Evolutionary conservation across 2,797 vertebrate species (phyloP).

Genomic region (Chiloscyllium punctatum): DNA sequence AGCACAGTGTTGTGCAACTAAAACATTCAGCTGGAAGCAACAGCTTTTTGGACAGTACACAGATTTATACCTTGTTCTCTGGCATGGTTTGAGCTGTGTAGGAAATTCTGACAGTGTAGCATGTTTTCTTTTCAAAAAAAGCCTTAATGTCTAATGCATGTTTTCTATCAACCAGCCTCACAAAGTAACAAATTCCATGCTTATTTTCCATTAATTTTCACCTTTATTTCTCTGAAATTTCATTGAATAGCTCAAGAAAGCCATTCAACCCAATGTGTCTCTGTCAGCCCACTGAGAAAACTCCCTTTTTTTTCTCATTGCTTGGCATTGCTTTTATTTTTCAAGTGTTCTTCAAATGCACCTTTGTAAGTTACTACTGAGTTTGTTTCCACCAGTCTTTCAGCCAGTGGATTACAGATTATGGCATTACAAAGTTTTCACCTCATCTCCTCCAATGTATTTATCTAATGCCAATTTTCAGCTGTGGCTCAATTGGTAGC

Average conservation of each 20-base stretch:
- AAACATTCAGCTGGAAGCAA: conserved; percentile 23
- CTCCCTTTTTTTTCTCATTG: not conserved
- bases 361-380: not conserved
- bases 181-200: not conserved
- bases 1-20: not conserved
- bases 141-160: not conserved
- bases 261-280: not conserved
- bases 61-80: conserved; percentile 22
- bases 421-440: not conserved
- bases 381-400: not conserved
- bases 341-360: not conserved
- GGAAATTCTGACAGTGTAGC: not conserved
- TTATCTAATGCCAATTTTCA: not conserved
- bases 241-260: not conserved
- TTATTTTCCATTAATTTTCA: not conserved
- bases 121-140: not conserved
- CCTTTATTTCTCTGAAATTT: not conserved
- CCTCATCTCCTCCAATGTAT: not conserved
- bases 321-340: not conserved
- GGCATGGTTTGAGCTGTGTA: not conserved
- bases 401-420: not conserved
- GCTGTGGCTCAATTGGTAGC: too few relatives aligned
- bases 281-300: not conserved
- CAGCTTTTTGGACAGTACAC: not conserved
- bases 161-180: not conserved